Evolutionary conservation across 2,888 invertebrate genomes (phyloP), one percentile per base, ranked within the genome.

Genomic region (Mayetiola destructor): DNA sequence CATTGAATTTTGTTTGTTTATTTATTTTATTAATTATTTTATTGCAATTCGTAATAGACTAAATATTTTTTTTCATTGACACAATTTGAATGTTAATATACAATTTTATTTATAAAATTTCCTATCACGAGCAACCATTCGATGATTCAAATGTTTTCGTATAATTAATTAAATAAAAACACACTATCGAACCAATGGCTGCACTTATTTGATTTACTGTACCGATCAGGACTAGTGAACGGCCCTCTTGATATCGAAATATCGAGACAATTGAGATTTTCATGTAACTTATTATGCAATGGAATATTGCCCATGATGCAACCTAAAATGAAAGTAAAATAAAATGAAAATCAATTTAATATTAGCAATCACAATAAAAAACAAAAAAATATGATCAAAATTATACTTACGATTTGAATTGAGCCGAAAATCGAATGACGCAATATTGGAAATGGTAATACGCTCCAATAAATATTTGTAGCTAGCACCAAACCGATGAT

Each of bases 181-280:
- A 80, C 27, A 77, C 64, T 52, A 85, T 67, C 14, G 90, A 84
- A 60, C 90, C 90, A 18, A 80, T 62, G 10, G 84, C 76, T 1
- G 90, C 87, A 61, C 91, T 90, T 10, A 81, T 68, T 73, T 91
- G 90, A 9, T 85, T 84, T 56, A 79, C 75, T 9, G 78, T 81
- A 42, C 91, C 90, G 64, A 81, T 81, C 73, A 82, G 84, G 59
- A 88, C 83, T 66, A 91, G 75, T 53, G 86, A 87, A 58, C 77
- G 77, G 60, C 84, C 83, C 23, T 87, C 87, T 63, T 84, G 82
- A 18, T 73, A 72, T 39, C 87, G 76, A 72, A 88, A 82, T 63
- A 86, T 76, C 2, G 80, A 80, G 60, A 86, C 87, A 62, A 87
- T 81, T 67, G 82, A 81, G 69, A 90, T 80, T 73, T 88, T 87